Evolutionary conservation across 2,797 vertebrate species (phyloP).

Genomic region (Eulemur albifrons): DNA sequence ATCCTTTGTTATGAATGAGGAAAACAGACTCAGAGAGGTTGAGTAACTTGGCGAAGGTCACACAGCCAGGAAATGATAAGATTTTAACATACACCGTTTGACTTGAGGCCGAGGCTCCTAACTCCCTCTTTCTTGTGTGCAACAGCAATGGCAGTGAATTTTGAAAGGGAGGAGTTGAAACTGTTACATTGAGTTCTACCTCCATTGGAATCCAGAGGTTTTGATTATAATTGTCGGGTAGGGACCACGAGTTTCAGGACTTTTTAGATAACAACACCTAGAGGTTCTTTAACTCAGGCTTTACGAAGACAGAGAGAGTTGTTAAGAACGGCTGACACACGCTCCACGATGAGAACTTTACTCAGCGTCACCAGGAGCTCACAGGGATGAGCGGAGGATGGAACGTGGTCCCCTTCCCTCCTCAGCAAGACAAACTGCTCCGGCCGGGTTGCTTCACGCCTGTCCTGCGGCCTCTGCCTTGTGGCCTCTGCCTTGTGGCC

Average conservation of each 20-base stretch:
- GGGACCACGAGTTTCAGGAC: background rate
- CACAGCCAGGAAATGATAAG: background rate
- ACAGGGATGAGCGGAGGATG: background rate
- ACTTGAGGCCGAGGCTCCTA: background rate
- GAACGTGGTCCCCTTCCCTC: background rate
- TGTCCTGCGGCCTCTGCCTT: background rate
- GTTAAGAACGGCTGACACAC: background rate
- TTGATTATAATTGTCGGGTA: background rate
- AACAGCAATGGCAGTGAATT: background rate
- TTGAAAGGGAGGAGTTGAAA: background rate
- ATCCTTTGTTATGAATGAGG: background rate
- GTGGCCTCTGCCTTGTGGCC: background rate
- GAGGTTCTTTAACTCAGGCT: background rate
- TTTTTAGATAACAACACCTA: background rate
- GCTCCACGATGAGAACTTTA: background rate
- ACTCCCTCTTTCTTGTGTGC: background rate
- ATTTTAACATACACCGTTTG: background rate
- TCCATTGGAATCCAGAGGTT: background rate
- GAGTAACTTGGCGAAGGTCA: background rate
- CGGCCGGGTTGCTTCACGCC: accelerated
- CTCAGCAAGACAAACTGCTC: background rate
- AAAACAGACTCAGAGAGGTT: background rate
- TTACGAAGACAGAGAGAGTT: background rate
- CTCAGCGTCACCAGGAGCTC: accelerated
- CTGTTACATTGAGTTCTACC: background rate